Base-by-base conservation (phyloP, 2,888 invertebrate genomes). In the Agrotis ipsilon region DNA sequence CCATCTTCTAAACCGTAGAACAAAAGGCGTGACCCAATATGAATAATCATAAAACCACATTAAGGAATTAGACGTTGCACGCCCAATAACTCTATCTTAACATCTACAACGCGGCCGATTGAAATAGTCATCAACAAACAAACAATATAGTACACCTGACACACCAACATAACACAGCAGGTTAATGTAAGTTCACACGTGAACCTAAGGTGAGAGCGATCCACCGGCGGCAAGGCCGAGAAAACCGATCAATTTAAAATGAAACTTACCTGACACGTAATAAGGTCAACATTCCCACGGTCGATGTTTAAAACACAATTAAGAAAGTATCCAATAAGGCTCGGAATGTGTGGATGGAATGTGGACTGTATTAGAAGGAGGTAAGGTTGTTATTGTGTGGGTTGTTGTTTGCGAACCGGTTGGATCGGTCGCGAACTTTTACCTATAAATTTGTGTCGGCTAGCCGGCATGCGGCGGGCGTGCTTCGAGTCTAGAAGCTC, bases 371-470 rank as follows among this genome's bases (percentile, higher is more conserved):
- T 86, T 71, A 45, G 72, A 74, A 76, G 72, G 84, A 76, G 75
- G 83, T 94, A 94, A 85, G 90, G 93, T 87, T 83, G 86, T 63
- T 84, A 89, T 93, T 92, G 89, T 84, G 83, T 81, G 84, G 87
- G 83, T 77, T 18, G 66, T 61, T 52, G 82, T 69, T 73, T 62
- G 87, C 85, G 85, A 89, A 95, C 95, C 94, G 95, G 95, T 96
- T 93, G 88, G 92, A 79, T 90, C 92, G 94, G 95, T 95, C 95
- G 96, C 96, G 96, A 96, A 96, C 96, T 96, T 96, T 96, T 96
- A 95, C 96, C 96, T 96, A 96, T 96, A 96, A 96, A 96, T 96
- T 96, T 94, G 94, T 95, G 95, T 94, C 94, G 94, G 92, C 92
- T 91, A 89, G 92, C 89, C 89, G 92, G 92, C 92, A 91, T 90